phyloP scores from a whole-genome alignment of 2,888 invertebrate genomes.

The Epistrophe eligans region DNA sequence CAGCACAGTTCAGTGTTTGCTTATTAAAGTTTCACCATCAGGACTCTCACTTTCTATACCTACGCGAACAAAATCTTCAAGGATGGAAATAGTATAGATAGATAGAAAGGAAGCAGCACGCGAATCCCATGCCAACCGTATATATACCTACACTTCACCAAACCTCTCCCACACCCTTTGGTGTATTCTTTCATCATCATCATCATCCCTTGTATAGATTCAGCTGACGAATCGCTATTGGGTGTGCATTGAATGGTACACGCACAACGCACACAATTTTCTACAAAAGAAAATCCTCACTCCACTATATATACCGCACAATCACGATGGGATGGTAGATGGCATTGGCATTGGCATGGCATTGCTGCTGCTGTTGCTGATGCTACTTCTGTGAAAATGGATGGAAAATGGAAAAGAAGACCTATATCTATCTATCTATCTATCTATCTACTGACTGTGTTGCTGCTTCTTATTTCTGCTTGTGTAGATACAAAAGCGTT shows the following conservation, averaged over 20 bases:
- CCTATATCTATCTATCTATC: neutral
- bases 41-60: constrained; percentile 61
- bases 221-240: constrained; percentile 73
- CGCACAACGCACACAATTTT: constrained; percentile 56
- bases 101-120: constrained; percentile 49
- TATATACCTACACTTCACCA: neutral
- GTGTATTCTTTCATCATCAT: neutral
- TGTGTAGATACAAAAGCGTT: constrained; percentile 56
- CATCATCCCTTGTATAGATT: constrained; percentile 38
- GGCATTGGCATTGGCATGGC: constrained; percentile 1
- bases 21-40: constrained; percentile 74
- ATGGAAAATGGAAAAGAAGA: constrained; percentile 36
- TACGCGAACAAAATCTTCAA: too few relatives aligned
- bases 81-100: too few relatives aligned
- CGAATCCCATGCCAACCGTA: constrained; percentile 42
- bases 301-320: constrained; percentile 4
- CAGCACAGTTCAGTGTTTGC: constrained; percentile 66
- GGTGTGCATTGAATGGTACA: constrained; percentile 74
- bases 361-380: constrained; percentile 25
- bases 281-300: constrained; percentile 52
- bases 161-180: neutral
- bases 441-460: neutral
- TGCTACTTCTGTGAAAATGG: constrained; percentile 40
- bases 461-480: constrained; percentile 61
- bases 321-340: neutral